Conservation (phyloP, 2,888 invertebrate genomes). For the Spodoptera picta region DNA sequence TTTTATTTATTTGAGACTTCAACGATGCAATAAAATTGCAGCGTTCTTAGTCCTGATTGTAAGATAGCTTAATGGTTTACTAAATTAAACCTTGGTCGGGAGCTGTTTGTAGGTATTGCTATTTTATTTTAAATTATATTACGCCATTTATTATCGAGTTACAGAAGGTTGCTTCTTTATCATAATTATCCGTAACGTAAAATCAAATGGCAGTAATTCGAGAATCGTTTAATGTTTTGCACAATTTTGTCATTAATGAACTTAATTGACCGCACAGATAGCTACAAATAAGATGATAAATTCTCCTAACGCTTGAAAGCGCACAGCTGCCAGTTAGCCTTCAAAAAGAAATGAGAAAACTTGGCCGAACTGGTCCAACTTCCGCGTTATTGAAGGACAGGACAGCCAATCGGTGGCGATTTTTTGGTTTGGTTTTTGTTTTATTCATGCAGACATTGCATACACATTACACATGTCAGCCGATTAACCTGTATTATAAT, state of each 20-base stretch:
- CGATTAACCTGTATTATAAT: slow-evolving; percentile 43
- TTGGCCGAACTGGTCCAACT: slow-evolving; percentile 50
- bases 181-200: no score
- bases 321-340: slow-evolving; percentile 20
- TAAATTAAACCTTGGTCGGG: slow-evolving; percentile 1
- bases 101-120: background rate
- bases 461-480: slow-evolving; percentile 31
- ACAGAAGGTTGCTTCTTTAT: no score
- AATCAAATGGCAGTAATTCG: no score
- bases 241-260: background rate
- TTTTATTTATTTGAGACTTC: slow-evolving; percentile 1
- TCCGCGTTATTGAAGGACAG: slow-evolving; percentile 50
- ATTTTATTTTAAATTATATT: background rate
- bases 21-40: slow-evolving; percentile 2
- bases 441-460: background rate
- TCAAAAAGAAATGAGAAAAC: slow-evolving; percentile 38
- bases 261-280: background rate
- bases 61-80: slow-evolving; percentile 4
- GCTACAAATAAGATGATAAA: slow-evolving; percentile 6
- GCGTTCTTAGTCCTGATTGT: slow-evolving; percentile 1
- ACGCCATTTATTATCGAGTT: no score
- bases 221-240: no score
- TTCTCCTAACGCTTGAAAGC: slow-evolving; percentile 6
- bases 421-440: slow-evolving; percentile 29
- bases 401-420: slow-evolving; percentile 32